phyloP scores from a whole-genome alignment of 2,797 vertebrate species.

The Malurus leucopterus region DNA sequence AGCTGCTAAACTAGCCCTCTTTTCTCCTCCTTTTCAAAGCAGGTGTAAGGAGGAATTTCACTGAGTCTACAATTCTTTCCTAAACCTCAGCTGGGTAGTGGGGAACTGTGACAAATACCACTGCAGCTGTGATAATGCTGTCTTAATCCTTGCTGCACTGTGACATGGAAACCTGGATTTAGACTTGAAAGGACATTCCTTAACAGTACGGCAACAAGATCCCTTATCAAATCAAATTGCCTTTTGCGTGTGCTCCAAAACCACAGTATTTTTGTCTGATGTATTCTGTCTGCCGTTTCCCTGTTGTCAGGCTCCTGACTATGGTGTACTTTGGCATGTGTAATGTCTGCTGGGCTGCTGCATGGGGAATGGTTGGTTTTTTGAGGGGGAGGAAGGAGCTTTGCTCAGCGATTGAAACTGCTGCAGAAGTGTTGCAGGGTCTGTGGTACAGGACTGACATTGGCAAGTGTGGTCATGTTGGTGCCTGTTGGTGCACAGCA shows the following conservation, averaged over 20 bases:
- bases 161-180: background rate
- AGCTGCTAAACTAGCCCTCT: background rate
- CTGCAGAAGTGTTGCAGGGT: background rate
- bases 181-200: background rate
- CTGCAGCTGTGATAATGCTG: background rate
- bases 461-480: fast-evolving
- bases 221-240: background rate
- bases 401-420: background rate
- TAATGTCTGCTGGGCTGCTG: background rate
- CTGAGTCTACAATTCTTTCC: background rate
- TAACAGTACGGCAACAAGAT: background rate
- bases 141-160: background rate
- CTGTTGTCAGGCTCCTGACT: background rate
- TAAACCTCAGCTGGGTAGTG: background rate
- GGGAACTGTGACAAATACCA: background rate
- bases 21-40: background rate
- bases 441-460: background rate
- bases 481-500: fast-evolving
- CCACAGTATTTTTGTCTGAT: background rate
- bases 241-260: background rate
- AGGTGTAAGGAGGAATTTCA: background rate
- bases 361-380: background rate
- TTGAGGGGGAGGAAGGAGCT: background rate
- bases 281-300: background rate
- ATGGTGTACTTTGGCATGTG: background rate